Evolutionary conservation across 2,888 invertebrate species (phyloP).

Genomic region (Kryphioiulus occultus): DNA sequence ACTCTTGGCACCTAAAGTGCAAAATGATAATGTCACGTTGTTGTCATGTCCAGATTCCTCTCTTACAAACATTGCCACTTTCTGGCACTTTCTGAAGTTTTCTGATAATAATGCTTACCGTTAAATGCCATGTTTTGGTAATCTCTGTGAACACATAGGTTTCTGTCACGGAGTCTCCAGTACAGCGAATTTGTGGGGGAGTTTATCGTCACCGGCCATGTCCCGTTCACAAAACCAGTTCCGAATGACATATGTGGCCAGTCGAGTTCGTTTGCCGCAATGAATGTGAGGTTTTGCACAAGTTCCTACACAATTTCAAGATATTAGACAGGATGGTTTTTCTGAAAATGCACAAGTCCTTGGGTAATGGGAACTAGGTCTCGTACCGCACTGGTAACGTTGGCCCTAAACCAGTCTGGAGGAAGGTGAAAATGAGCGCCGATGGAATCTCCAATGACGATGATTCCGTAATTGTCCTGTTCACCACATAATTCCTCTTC

Average conservation of each 20-base stretch:
- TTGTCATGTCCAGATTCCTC: too few species aligned
- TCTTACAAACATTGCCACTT: too few species aligned
- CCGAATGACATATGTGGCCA: slow-evolving; percentile 66
- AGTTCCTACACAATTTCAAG: too few species aligned
- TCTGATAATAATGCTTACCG: slow-evolving; percentile 58
- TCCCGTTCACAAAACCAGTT: slow-evolving; percentile 63
- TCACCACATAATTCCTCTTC: slow-evolving; percentile 61
- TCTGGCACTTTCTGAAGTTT: too few species aligned
- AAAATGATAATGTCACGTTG: too few species aligned
- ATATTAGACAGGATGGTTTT: too few species aligned
- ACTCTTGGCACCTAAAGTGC: slow-evolving; percentile 53
- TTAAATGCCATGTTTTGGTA: slow-evolving; percentile 66
- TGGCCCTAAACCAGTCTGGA: slow-evolving; percentile 63
- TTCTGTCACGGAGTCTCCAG: slow-evolving; percentile 61
- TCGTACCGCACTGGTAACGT: slow-evolving; percentile 59
- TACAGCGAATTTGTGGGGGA: slow-evolving; percentile 62
- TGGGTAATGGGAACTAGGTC: too few species aligned
- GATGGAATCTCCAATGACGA: slow-evolving; percentile 64
- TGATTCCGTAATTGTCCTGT: slow-evolving; percentile 60
- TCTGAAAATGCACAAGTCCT: background rate
- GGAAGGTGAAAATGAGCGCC: slow-evolving; percentile 67
- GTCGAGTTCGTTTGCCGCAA: slow-evolving; percentile 66
- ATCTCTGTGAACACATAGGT: slow-evolving; percentile 66
- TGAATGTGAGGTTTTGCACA: too few species aligned
- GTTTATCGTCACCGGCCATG: slow-evolving; percentile 58